Evolutionary conservation across 1,140 invertebrate species (phyloP), one percentile per base, ranked within the genome.

Genomic region (Drosophila murphyi): DNA sequence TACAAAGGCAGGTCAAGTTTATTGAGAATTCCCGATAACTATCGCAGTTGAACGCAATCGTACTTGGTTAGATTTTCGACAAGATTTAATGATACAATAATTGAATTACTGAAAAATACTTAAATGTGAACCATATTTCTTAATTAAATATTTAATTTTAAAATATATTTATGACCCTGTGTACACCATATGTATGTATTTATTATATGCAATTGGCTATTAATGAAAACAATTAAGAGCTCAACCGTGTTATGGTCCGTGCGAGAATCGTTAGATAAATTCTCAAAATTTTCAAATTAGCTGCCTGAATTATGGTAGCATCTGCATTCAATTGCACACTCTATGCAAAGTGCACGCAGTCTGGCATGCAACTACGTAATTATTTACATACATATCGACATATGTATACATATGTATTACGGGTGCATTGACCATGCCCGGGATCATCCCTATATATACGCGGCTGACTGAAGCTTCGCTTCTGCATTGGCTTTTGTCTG

Each of bases 251-350:
- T 45, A 28, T 34, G 34, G 12, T 41, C 48, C 60, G 45, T 39
- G 50, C 56, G 51, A 50, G 31, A 68, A 78, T 73, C 76, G 77
- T 90, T 76, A 87, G 80, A 83, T 81, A 83, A 91, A 91, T 88
- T 82, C 39, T 73, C 31, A 37, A 54, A 79, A 79, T 80, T 74
- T 79, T 79, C 76, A 89, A 90, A 91, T 91, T 91, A 91, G 82
- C 77, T 62, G 72, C 67, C 76, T 71, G 74, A 74, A 88, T 82
- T 80, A 76, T 75, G 72, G 87, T 56, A 82, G 77, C 82, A 90
- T 90, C 82, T 90, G 88, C 86, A 90, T 65, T 82, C 86, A 85
- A 83, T 81, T 85, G 81, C 86, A 69, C 67, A 74, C 52, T 76
- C 62, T 72, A 8, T 52, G 54, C 65, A 50, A 76, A 76, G 70